Evolutionary conservation across 30 jellyfish, hydroid and myxozoan species (phyloP), one percentile per base, ranked within the genome.

Genomic region (Turritopsis rubra): DNA sequence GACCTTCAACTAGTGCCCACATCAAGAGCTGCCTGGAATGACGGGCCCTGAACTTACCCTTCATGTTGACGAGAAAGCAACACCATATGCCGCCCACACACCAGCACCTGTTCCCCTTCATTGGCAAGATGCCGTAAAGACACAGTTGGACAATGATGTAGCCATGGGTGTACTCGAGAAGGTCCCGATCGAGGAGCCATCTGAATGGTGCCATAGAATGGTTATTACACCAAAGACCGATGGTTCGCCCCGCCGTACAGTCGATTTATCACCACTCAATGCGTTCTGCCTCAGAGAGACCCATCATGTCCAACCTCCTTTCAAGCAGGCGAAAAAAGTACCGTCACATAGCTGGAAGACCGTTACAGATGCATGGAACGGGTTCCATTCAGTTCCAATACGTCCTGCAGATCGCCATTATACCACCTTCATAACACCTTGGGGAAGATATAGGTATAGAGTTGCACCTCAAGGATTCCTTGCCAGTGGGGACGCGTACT

Each of bases 401-500:
- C 76, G 76, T 0, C 77, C 17, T 9, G 77, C 9, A 27, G 5
- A 68, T 27, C 9, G 77, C 9, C 77, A 68, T 27, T 68, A 68
- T 22, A 68, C 77, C 77, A 68, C 77, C 8, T 68, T 68, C 5
- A 68, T 68, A 23, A 68, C 5, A 9, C 21, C 77, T 0, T 68
- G 30, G 77, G 77, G 77, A 23, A 0, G 5, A 9, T 66, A 3
- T 17, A 1, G 76, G 16, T 66, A 17, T 9, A 68, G 8, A 68
- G 1, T 68, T 23, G 77, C 77, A 21, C 77, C 77, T 9, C 75
- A 75, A 0, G 60, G 83, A 73, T 75, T 0, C 41, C 60, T 75
- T 8, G 74, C 83, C 21, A 75, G 83, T 75, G 75, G 52, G 18
- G 83, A 75, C 20, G 83, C 74, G 9, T 75, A 75, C 20, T 7